phyloP scores from a whole-genome alignment of 2,888 invertebrate genomes.

The Carterocephalus palaemon region DNA sequence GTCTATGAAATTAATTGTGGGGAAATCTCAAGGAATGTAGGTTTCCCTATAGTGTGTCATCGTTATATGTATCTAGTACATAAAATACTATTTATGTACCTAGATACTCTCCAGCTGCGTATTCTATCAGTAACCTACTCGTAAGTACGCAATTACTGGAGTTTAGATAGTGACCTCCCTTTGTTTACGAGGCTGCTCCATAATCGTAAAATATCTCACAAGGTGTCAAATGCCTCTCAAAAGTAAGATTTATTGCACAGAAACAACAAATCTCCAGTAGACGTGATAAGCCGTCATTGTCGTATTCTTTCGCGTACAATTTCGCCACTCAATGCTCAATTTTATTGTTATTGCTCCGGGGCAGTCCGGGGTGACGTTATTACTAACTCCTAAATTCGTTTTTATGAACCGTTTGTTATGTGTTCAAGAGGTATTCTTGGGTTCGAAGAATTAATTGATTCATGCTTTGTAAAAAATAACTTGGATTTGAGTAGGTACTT shows the following conservation, averaged over 20 bases:
- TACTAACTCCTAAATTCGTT: slow-evolving; percentile 8
- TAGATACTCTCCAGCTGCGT: too few relatives aligned
- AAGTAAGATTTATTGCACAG: slow-evolving; percentile 21
- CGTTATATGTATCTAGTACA: too few relatives aligned
- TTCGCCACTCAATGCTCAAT: slow-evolving; percentile 17
- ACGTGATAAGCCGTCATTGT: slow-evolving; percentile 23
- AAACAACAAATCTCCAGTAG: slow-evolving; percentile 24
- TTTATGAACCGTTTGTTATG: slow-evolving; percentile 15
- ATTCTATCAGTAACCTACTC: background rate
- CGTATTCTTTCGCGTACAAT: slow-evolving; percentile 23
- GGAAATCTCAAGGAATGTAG: too few relatives aligned
- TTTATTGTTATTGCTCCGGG: slow-evolving; percentile 18
- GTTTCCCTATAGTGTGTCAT: too few relatives aligned
- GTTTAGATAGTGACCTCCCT: slow-evolving; percentile 4
- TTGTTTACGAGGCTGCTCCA: slow-evolving; percentile 10
- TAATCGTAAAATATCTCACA: slow-evolving; percentile 20
- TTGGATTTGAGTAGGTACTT: too few relatives aligned
- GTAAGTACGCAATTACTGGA: background rate
- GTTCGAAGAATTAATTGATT: slow-evolving; percentile 6
- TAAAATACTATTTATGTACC: too few relatives aligned
- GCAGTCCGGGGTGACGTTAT: slow-evolving; percentile 8
- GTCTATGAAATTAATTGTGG: too few relatives aligned
- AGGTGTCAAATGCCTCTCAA: slow-evolving; percentile 21
- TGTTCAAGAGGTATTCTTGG: background rate
- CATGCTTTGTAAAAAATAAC: background rate